A percentile compares a stretch with the other conserved stretches of the same genome.
phyloP scores from a whole-genome alignment of 2,797 vertebrate genomes.

The Cyclura pinguis region DNA sequence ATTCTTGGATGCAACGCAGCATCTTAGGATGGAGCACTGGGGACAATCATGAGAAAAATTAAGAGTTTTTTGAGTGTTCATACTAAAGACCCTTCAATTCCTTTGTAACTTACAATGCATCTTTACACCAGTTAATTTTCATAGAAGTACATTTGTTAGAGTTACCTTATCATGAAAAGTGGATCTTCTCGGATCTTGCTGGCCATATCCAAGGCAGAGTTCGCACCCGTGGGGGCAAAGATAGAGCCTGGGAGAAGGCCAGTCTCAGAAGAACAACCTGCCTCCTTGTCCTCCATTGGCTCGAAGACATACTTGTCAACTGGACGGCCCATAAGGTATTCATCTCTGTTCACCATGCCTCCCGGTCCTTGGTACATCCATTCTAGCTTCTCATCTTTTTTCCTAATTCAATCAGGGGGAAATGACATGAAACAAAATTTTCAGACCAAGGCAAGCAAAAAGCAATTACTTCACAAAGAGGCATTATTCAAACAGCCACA shows the following conservation, averaged over 20 bases:
- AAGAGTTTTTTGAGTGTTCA: neutral
- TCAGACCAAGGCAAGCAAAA: neutral
- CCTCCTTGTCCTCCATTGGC: conserved; percentile 88
- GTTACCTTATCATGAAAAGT: conserved; percentile 92
- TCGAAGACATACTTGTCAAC: conserved; percentile 94
- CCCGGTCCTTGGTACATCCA: conserved; percentile 99
- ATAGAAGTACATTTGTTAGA: neutral
- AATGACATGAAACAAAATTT: neutral
- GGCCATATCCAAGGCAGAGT: conserved; percentile 90
- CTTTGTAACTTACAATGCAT: neutral
- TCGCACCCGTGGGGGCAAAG: conserved; percentile 83
- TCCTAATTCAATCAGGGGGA: conserved; percentile 77
- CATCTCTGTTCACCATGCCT: conserved; percentile 92
- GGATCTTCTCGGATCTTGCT: conserved; percentile 97
- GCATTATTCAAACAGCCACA: neutral
- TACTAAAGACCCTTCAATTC: neutral
- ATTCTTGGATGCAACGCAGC: neutral
- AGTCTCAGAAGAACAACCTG: conserved; percentile 87
- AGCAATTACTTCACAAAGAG: neutral
- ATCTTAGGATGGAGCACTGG: neutral
- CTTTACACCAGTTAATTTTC: neutral
- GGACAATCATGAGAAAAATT: neutral
- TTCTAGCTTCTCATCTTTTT: conserved; percentile 94
- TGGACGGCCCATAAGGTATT: conserved; percentile 93
- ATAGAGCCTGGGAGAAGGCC: conserved; percentile 95